Evolutionary conservation across 2,888 invertebrate genomes (phyloP).

Genomic region (Chloroclysta siterata): DNA sequence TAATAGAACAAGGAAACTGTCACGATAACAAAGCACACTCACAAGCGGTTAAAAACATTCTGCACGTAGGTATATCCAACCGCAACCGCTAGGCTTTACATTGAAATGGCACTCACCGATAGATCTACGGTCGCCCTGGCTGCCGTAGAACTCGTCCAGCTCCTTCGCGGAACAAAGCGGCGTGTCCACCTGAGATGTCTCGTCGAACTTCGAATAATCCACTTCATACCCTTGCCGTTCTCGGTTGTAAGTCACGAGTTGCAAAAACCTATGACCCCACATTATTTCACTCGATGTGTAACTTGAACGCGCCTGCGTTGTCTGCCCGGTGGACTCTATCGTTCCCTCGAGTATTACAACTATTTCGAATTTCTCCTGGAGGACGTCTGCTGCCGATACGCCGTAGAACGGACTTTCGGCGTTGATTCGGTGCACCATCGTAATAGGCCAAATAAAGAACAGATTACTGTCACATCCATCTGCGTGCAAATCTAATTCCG

Average conservation of each 20-base stretch:
- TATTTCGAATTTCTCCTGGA: conserved; percentile 92
- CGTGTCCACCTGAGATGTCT: conserved; percentile 91
- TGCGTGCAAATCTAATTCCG: conserved; percentile 88
- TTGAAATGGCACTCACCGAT: conserved; percentile 78
- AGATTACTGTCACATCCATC: conserved; percentile 93
- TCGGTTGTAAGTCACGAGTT: conserved; percentile 90
- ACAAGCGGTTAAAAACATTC: conserved; percentile 51
- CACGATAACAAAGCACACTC: conserved; percentile 45
- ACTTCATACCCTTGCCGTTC: conserved; percentile 90
- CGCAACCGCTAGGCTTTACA: conserved; percentile 58
- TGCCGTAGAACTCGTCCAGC: conserved; percentile 86
- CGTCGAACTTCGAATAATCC: conserved; percentile 93
- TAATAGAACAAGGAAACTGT: conserved; percentile 42
- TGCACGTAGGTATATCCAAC: conserved; percentile 61
- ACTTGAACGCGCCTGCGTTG: conserved; percentile 90
- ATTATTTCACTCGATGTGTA: conserved; percentile 91
- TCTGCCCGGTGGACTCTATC: conserved; percentile 92
- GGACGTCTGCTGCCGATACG: conserved; percentile 92
- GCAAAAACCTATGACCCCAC: conserved; percentile 92
- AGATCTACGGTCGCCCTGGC: conserved; percentile 83
- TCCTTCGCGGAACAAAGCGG: conserved; percentile 90
- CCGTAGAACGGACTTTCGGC: conserved; percentile 93
- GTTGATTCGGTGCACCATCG: conserved; percentile 94
- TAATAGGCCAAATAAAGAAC: conserved; percentile 97
- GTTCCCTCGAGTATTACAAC: conserved; percentile 93